Evolutionary conservation across 2,113 vertebrate genomes (phyloP).

Genomic region (Syngnathoides biaculeatus): DNA sequence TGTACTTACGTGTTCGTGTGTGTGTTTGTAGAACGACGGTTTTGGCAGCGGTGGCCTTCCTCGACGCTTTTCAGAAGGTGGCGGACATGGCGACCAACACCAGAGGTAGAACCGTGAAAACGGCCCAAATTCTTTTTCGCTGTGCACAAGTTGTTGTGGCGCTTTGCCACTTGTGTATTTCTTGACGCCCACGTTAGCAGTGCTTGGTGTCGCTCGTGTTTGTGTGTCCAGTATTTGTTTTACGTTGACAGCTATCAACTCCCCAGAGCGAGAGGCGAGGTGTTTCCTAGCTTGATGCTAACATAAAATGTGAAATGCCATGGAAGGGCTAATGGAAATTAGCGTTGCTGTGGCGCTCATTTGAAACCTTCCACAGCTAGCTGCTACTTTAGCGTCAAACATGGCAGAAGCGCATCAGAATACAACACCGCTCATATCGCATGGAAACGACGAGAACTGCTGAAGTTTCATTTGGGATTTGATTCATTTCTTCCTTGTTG

Average conservation of each 20-base stretch:
- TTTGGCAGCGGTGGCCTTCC: conserved; percentile 93
- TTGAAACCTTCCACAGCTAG: background rate
- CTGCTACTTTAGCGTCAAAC: background rate
- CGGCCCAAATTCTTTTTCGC: background rate
- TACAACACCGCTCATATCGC: too few species aligned
- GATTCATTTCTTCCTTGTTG: too few species aligned
- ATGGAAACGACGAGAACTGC: too few species aligned
- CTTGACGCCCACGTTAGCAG: background rate
- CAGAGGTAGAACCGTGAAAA: conserved; percentile 78
- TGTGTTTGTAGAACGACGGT: conserved; percentile 83
- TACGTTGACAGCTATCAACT: background rate
- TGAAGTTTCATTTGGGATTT: too few species aligned
- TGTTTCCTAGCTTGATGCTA: too few species aligned
- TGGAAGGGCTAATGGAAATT: background rate
- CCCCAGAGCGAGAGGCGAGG: too few species aligned
- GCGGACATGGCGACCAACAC: conserved; percentile 99
- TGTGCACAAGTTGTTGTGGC: background rate
- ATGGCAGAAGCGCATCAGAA: too few species aligned
- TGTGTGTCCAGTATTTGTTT: background rate
- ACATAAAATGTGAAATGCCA: too few species aligned
- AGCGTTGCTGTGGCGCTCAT: background rate
- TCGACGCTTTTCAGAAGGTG: conserved; percentile 99
- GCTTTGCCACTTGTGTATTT: background rate
- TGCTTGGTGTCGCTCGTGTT: too few species aligned
- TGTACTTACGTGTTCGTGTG: too few species aligned